Conservation (phyloP, 2,113 vertebrate species). For the Phaetusa simplex region DNA sequence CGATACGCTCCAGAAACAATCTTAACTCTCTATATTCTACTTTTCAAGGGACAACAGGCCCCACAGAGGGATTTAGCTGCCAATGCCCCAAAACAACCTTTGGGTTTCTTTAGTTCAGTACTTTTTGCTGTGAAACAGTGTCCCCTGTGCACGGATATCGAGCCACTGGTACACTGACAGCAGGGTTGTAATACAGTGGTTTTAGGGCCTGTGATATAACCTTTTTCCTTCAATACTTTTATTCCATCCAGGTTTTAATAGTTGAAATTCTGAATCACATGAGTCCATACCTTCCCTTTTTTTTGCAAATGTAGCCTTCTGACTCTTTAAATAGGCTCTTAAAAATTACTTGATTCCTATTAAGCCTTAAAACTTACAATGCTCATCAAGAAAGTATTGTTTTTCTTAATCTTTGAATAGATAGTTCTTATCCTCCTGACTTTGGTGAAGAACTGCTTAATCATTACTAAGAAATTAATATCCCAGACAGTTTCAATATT, state of each 20-base stretch:
- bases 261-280: background rate
- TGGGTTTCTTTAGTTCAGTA: background rate
- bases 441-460: background rate
- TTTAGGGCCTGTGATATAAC: background rate
- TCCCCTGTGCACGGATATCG: background rate
- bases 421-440: background rate
- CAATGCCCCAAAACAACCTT: background rate
- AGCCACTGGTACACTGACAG: background rate
- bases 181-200: background rate
- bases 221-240: background rate
- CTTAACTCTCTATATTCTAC: background rate
- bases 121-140: background rate
- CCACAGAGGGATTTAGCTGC: background rate
- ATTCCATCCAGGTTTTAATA: background rate
- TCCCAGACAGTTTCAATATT: background rate
- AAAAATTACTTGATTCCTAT: background rate
- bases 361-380: background rate
- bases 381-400: background rate
- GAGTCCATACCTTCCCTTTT: background rate
- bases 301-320: background rate
- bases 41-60: background rate
- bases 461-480: background rate
- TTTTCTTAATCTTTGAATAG: background rate
- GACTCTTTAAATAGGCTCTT: background rate
- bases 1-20: background rate